Evolutionary conservation across 2,888 invertebrate species (phyloP).

Genomic region (Trisateles emortualis): DNA sequence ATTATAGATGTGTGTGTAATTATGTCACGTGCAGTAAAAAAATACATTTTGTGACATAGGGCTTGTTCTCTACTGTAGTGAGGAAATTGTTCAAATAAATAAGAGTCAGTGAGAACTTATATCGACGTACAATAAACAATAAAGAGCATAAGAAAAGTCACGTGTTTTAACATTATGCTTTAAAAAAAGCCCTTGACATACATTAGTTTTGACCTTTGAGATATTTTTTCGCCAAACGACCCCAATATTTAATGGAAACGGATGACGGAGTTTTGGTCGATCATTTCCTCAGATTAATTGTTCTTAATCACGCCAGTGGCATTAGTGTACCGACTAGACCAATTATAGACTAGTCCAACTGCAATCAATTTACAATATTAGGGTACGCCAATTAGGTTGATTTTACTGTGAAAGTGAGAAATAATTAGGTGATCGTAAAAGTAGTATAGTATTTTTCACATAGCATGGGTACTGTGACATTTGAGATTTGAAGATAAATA

Average conservation of each 20-base stretch:
- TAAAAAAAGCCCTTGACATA: constrained; percentile 33
- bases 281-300: constrained; percentile 44
- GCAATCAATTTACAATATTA: constrained; percentile 3
- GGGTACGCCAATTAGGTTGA: not conserved
- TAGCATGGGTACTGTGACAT: no score
- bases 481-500: no score
- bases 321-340: constrained; percentile 9
- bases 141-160: not conserved
- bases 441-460: no score
- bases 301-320: constrained; percentile 35
- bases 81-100: no score
- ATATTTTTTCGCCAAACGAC: constrained; percentile 26
- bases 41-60: no score
- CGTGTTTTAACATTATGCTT: not conserved
- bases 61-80: no score
- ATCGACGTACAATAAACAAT: not conserved
- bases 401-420: not conserved
- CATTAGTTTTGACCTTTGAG: constrained; percentile 36
- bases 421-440: not conserved
- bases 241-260: constrained; percentile 32
- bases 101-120: no score
- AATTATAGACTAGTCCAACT: not conserved
- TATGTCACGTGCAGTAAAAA: no score
- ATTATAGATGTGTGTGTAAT: no score
- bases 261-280: constrained; percentile 28